Base-by-base conservation (phyloP, 1,140 invertebrate species). In the Aphis gossypii region DNA sequence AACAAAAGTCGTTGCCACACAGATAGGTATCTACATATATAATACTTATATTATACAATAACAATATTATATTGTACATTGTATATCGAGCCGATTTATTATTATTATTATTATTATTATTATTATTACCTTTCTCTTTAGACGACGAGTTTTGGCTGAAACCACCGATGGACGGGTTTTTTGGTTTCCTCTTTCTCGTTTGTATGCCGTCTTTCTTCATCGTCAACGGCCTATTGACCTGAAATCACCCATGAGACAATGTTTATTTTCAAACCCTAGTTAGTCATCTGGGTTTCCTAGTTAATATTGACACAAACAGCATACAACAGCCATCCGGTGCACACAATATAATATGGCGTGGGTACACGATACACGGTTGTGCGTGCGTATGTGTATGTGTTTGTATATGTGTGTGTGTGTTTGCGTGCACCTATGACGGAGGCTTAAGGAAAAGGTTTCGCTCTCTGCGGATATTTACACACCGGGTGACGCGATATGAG, bases 191-290 rank as follows among this genome's bases (percentile, higher is more conserved):
- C 95, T 99, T 99, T 84, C 98, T 95, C 46, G 98, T 98, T 95
- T 99, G 98, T 95, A 99, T 99, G 20, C 98, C 98, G 94, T 99
- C 98, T 95, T 99, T 99, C 95, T 98, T 98, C 98, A 99, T 99
- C 89, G 98, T 98, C 91, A 98, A 95, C 25, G 99, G 99, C 94
- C 97, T 96, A 95, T 97, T 97, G 84, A 99, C 98, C 97, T 97
- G 95, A 94, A 94, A 93, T 93, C 23, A 89, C 38, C 68, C 38
- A 35, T 68, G 51, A 84, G 93, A 82, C 83, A 93, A 51, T 44
- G 88, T 89, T 89, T 89, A 56, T 54, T 92, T 38, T 51, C 91
- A 35, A 51, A 83, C 91, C 44, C 68, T 82, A 83, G 91, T 92
- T 92, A 92, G 91, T 92, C 91, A 92, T 83, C 46, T 92, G n/a